phyloP scores from a whole-genome alignment of 2,113 vertebrate species.

The Bufo bufo region DNA sequence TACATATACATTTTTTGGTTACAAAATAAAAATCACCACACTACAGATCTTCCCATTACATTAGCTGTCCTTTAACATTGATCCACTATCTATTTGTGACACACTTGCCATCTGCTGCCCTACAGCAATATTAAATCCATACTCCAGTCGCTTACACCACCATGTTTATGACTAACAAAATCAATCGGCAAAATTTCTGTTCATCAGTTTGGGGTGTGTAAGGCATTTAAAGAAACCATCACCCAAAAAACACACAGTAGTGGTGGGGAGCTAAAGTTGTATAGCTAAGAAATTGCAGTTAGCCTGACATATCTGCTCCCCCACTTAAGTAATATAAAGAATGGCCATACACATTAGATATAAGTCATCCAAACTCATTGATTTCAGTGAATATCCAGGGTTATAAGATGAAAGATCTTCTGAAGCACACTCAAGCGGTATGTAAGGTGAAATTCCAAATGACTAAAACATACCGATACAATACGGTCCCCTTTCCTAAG shows the following conservation, averaged over 20 bases:
- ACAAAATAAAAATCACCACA: neutral
- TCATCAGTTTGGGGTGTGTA: neutral
- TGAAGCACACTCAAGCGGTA: neutral
- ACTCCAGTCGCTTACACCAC: slow-evolving; percentile 22
- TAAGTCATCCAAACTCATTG: too few relatives aligned
- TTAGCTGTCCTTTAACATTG: slow-evolving; percentile 10
- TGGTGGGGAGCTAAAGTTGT: too few relatives aligned
- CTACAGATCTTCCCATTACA: neutral
- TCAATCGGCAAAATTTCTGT: slow-evolving; percentile 22
- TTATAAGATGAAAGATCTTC: too few relatives aligned
- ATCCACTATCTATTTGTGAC: slow-evolving; percentile 33
- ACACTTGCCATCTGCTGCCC: slow-evolving; percentile 31
- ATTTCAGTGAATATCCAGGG: too few relatives aligned
- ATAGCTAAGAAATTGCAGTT: too few relatives aligned
- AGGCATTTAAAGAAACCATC: slow-evolving; percentile 7
- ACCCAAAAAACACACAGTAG: neutral
- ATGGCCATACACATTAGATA: too few relatives aligned
- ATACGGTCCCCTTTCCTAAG: slow-evolving; percentile 95
- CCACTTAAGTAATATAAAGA: too few relatives aligned
- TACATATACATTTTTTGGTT: neutral
- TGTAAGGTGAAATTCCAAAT: neutral
- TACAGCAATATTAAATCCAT: slow-evolving; percentile 33
- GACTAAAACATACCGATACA: slow-evolving; percentile 83
- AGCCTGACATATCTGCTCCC: too few relatives aligned
- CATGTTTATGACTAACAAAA: slow-evolving; percentile 25